Base-by-base conservation (phyloP, 2,888 invertebrate genomes). In the Reticulitermes lucifugus region DNA sequence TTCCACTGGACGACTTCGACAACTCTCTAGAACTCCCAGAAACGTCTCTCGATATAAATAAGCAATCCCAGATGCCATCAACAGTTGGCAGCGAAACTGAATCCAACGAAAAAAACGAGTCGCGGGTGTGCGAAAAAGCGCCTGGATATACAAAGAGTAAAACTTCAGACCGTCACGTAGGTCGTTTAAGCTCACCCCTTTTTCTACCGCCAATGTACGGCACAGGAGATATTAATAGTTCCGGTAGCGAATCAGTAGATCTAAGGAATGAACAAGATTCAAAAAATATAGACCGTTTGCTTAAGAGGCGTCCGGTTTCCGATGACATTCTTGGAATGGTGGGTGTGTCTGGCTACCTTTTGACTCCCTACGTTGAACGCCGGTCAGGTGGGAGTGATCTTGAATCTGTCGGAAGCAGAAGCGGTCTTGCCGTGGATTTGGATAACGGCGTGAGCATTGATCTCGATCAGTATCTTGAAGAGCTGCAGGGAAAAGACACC, bases 231-330 rank as follows among this genome's bases (percentile, higher is more conserved):
- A n/a, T 70, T 35, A 77, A 70, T 9, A 83, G 79, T 41, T 85
- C 79, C 9, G 85, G 84, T 10, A 85, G 85, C 43, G 85, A 86
- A 59, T 81, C 85, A 10, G 60, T 86, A 4, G 85, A 83, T n/a
- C 59, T 84, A 25, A 71, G 85, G 18, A 81, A 86, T 55, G 84
- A 84, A 14, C 65, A 51, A 29, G 79, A 59, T 60, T n/a, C 59
- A 25, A 83, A 79, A 14, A 59, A 92, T 2, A 88, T 93, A 71
- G 94, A 94, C 88, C 92, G 93, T 46, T 93, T 94, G 88, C 90
- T 95, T 73, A 96, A 95, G 88, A 92, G 96, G 82, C 91, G 96
- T 87, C 96, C 96, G 0, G 92, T 96, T 6, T 96, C 96, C 35
- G 95, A 95, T 89, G 95, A 96, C 88, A 90, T 91, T 14, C 87